Conservation (phyloP, 2,113 vertebrate species). For the Laticauda laticaudata region DNA sequence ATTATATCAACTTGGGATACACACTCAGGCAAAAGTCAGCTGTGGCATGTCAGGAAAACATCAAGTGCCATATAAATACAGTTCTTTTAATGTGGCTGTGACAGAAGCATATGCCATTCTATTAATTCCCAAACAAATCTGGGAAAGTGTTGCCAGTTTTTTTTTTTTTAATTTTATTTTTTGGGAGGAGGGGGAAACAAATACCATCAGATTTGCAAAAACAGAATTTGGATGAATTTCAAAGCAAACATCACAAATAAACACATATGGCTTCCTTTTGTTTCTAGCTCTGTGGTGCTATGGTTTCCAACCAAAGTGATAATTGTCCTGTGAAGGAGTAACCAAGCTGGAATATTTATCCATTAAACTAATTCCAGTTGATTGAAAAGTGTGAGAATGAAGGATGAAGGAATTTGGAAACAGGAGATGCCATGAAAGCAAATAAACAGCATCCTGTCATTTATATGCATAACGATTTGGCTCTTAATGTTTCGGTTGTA, state of each 20-base stretch:
- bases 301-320: conserved; percentile 3
- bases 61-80: conserved; percentile 43
- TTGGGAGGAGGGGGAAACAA: conserved; percentile 15
- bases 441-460: not conserved
- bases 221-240: conserved; percentile 28
- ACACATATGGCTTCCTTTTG: conserved; percentile 15
- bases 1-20: conserved; percentile 68
- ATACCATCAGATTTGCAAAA: conserved; percentile 31
- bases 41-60: conserved; percentile 47
- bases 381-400: not conserved
- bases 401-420: not conserved
- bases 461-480: not conserved
- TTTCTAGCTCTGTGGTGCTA: not conserved
- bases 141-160: conserved; percentile 44
- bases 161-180: not conserved
- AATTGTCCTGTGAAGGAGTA: conserved; percentile 9
- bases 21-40: conserved; percentile 61
- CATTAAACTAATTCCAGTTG: conserved; percentile 19
- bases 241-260: conserved; percentile 31
- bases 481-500: not conserved
- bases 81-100: conserved; percentile 55
- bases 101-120: conserved; percentile 55
- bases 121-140: conserved; percentile 63
- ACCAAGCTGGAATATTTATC: not conserved
- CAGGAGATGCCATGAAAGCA: not conserved